These are phyloP conservation scores for Oncopodura yosiiana DNA, from an alignment of 1,140 invertebrate genomes.

Conservation along the genomic window DNA sequence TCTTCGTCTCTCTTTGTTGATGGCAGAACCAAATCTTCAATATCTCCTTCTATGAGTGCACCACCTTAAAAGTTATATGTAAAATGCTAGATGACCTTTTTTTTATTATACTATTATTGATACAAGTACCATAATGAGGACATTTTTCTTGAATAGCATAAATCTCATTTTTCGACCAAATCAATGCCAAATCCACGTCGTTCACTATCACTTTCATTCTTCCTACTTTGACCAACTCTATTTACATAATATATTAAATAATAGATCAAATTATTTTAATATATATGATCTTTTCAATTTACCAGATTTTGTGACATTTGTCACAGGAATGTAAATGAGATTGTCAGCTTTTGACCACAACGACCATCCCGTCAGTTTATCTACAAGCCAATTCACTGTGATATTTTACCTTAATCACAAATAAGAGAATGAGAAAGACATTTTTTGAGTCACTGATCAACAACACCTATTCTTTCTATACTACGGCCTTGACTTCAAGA, in stretches of 20 bases:
- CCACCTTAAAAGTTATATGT: constrained; percentile 12
- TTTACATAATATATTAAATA: no score
- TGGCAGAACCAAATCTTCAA: constrained; percentile 27
- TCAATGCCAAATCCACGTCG: constrained; percentile 15
- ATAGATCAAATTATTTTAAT: no score
- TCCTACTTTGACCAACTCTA: constrained; percentile 11
- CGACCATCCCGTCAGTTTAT: no score
- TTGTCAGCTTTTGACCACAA: background rate
- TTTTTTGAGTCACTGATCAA: background rate
- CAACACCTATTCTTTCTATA: background rate
- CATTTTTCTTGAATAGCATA: constrained; percentile 24
- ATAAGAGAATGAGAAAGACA: background rate
- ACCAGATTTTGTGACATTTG: constrained; percentile 1
- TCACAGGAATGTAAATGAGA: background rate
- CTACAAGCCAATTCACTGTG: background rate
- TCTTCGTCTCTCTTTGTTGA: no score
- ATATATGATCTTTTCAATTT: no score
- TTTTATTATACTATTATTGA: background rate
- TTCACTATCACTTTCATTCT: constrained; percentile 16
- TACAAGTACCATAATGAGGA: constrained; percentile 22
- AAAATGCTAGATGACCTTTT: background rate
- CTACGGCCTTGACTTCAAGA: no score
- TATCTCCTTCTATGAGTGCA: constrained; percentile 21
- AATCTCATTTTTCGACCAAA: constrained; percentile 6
- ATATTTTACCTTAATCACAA: background rate